Evolutionary conservation across 1,140 invertebrate species (phyloP).

Genomic region (Panulirus ornatus): DNA sequence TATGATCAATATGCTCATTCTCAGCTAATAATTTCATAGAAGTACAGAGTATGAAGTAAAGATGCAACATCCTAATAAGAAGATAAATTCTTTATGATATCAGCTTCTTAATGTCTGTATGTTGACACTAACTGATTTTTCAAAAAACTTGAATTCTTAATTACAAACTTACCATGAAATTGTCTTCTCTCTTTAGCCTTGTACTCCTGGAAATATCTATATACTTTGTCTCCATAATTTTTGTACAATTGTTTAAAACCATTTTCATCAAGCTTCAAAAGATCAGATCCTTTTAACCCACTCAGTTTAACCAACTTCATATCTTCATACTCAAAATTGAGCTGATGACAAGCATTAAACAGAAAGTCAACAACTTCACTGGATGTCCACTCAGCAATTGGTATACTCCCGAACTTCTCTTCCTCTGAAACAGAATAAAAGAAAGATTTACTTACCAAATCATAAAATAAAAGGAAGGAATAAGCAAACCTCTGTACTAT

Average conservation of each 20-base stretch:
- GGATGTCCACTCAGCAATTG: constrained; percentile 26
- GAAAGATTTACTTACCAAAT: not conserved
- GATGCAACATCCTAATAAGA: too few species aligned
- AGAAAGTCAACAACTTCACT: constrained; percentile 38
- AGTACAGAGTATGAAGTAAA: too few species aligned
- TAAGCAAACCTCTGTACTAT: too few species aligned
- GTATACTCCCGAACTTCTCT: constrained; percentile 9
- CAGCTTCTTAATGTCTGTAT: too few species aligned
- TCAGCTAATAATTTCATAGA: too few species aligned
- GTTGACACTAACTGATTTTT: too few species aligned
- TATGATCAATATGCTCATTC: too few species aligned
- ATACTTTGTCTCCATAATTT: not conserved
- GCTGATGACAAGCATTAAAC: not conserved
- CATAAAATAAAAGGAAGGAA: too few species aligned
- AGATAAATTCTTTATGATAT: too few species aligned
- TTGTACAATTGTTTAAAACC: constrained; percentile 1
- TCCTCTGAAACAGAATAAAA: constrained; percentile 12
- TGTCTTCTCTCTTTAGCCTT: not conserved
- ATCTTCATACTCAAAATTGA: not conserved
- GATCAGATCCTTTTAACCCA: not conserved
- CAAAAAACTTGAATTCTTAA: too few species aligned
- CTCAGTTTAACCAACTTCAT: constrained; percentile 37
- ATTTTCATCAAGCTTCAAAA: constrained; percentile 13
- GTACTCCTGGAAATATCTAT: constrained; percentile 21
- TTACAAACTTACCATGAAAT: not conserved